Evolutionary conservation across 2,888 invertebrate genomes (phyloP), one percentile per base, ranked within the genome.

Genomic region (Oligia strigilis): DNA sequence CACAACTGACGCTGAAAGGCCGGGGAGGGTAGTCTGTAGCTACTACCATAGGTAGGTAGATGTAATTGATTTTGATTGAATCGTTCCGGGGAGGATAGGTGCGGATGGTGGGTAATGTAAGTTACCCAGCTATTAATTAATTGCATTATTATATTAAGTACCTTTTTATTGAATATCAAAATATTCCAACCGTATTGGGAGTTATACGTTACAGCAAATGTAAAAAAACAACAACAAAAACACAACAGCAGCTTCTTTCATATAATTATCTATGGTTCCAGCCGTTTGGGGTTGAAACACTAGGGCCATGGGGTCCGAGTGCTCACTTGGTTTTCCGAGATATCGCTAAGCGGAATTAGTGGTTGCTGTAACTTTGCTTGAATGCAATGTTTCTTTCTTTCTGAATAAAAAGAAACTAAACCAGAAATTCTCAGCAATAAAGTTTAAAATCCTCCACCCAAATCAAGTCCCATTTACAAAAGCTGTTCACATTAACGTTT

Each of bases 1-100:
- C 77, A 74, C 80, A 82, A 78, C 82, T 86, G 88, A 82, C 69
- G 77, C 70, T 75, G 85, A 80, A 55, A 82, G 71, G 77, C 75
- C 2, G 58, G 19, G 13, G 43, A 23, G 55, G 55, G 29, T 36
- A 71, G 52, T 52, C 23, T 40, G 43, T 23, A 78, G 46, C 19
- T 67, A 46, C 23, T 17, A 3, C 4, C 46, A 52, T 13, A n/a
- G 40, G 40, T 70, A 60, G 14, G 55, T 83, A 49, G 23, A 49
- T 23, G 23, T 70, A 36, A 40, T 55, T 55, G 65, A 52, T 66
- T 82, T 85, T 80, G 71, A 80, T 84, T 66, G 85, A 80, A 80
- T 58, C 29, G 65, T 71, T 58, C 14, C 4, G 29, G 46, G 46
- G 23, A 46, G 58, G 65, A 67, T 55, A 60, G 55, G 6, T 29